Evolutionary conservation across 2,888 invertebrate species (phyloP).

Genomic region (Azorinus chamasolen): DNA sequence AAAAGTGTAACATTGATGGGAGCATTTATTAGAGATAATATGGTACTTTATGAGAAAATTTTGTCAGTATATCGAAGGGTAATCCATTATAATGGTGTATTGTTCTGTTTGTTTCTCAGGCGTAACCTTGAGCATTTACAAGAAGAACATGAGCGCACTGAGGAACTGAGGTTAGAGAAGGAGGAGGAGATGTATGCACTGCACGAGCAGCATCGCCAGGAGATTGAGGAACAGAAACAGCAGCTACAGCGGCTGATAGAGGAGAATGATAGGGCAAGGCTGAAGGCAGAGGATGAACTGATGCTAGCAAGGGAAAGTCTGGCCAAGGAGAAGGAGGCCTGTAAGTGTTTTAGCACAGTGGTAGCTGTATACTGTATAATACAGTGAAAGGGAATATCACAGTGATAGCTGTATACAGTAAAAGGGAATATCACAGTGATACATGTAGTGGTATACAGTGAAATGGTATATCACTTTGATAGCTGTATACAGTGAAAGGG

Average conservation of each 20-base stretch:
- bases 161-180: constrained; percentile 70
- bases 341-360: constrained; percentile 65
- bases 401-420: no score
- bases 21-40: no score
- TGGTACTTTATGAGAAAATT: not conserved
- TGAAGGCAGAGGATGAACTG: constrained; percentile 73
- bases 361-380: not conserved
- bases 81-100: no score
- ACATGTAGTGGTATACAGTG: no score
- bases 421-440: no score
- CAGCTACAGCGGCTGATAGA: constrained; percentile 68
- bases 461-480: no score
- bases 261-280: constrained; percentile 67
- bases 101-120: constrained; percentile 52
- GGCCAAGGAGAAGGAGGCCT: constrained; percentile 71
- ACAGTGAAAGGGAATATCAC: no score
- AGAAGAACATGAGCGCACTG: constrained; percentile 71
- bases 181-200: constrained; percentile 76
- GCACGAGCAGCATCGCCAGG: constrained; percentile 73
- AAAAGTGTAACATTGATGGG: no score
- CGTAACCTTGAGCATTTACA: constrained; percentile 73
- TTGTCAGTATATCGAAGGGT: not conserved
- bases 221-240: constrained; percentile 77
- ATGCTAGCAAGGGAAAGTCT: constrained; percentile 69
- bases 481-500: no score